Conservation (phyloP, 2,888 invertebrate genomes). For the Thymelicus sylvestris region DNA sequence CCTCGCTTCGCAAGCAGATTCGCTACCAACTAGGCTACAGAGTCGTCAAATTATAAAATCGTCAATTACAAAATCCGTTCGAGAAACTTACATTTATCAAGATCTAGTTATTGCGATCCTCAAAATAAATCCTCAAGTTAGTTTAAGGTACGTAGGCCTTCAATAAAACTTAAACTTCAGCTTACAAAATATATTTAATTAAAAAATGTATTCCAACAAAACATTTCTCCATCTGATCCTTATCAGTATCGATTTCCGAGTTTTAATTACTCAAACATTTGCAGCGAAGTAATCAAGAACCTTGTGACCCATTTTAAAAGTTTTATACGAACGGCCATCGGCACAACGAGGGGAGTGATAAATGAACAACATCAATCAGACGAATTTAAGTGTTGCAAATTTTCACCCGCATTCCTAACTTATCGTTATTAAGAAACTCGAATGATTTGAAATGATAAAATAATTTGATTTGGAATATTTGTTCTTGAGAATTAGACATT, state of each 20-base stretch:
- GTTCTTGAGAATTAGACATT: too few relatives aligned
- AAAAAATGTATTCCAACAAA: conserved; percentile 23
- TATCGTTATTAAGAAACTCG: conserved; percentile 63
- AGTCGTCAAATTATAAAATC: too few relatives aligned
- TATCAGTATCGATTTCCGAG: conserved; percentile 64
- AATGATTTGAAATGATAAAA: conserved; percentile 55
- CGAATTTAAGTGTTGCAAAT: conserved; percentile 81
- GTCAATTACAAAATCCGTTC: too few relatives aligned
- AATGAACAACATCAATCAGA: conserved; percentile 83
- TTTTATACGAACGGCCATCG: conserved; percentile 65
- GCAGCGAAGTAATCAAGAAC: conserved; percentile 72
- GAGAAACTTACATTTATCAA: too few relatives aligned
- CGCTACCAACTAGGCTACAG: too few relatives aligned
- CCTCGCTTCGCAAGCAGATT: too few relatives aligned
- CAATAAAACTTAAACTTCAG: too few relatives aligned
- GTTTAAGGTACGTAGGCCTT: too few relatives aligned
- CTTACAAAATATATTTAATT: background rate
- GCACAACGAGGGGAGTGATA: conserved; percentile 79
- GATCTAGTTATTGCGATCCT: too few relatives aligned
- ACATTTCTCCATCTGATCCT: conserved; percentile 35
- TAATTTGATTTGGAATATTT: conserved; percentile 24
- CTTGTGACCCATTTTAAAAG: conserved; percentile 83
- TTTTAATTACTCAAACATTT: conserved; percentile 77
- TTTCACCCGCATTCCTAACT: conserved; percentile 66
- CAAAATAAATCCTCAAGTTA: too few relatives aligned